A percentile compares a stretch with the other conserved stretches of the same genome.
Evolutionary conservation across 1,140 invertebrate species (phyloP).

Genomic region (Drosophila fuyamai): DNA sequence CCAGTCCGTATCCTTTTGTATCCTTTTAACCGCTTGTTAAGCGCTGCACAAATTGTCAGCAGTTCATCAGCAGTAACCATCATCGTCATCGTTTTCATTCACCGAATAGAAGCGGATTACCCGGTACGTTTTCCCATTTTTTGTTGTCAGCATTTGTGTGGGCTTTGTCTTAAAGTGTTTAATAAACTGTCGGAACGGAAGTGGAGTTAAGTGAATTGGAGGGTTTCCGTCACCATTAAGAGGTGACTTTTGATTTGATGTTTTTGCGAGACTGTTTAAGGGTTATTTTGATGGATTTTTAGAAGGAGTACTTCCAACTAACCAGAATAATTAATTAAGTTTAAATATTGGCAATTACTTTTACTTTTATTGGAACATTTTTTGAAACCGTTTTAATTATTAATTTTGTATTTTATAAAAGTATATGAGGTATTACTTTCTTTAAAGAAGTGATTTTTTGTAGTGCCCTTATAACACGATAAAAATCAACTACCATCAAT

Average conservation of each 20-base stretch:
- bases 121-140: neutral
- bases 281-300: neutral
- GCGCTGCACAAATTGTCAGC: constrained; percentile 77
- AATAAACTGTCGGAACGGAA: constrained; percentile 36
- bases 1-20: constrained; percentile 52
- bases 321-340: no score
- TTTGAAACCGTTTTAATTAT: no score
- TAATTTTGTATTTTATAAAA: no score
- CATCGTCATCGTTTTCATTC: constrained; percentile 42
- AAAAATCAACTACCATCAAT: neutral
- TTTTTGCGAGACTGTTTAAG: neutral
- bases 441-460: neutral
- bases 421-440: no score
- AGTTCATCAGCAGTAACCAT: constrained; percentile 66
- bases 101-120: constrained; percentile 44
- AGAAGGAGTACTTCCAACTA: no score
- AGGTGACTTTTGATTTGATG: no score
- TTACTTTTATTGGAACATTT: no score
- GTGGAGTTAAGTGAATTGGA: constrained; percentile 1
- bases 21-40: constrained; percentile 79
- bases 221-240: neutral
- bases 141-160: constrained; percentile 27
- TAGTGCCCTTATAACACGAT: neutral
- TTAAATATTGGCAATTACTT: no score
- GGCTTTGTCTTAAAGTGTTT: constrained; percentile 49